Conservation (phyloP, 2,888 invertebrate species). For the Polyommatus icarus region DNA sequence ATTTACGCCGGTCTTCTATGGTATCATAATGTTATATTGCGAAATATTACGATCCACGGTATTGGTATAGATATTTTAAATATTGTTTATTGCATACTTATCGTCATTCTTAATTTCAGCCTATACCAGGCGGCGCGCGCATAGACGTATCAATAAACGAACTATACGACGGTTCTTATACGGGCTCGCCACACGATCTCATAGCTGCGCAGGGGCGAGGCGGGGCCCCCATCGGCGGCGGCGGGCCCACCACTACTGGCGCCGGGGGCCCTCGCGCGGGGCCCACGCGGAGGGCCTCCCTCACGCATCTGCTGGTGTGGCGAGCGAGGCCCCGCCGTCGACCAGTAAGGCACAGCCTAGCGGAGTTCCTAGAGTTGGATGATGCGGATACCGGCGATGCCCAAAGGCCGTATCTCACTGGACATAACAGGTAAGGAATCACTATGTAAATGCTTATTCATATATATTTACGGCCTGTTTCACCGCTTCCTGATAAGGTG, state of each 20-base stretch:
- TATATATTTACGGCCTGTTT: too few relatives aligned
- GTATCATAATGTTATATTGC: too few relatives aligned
- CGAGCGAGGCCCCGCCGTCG: slow-evolving; percentile 86
- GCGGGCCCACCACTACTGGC: not conserved
- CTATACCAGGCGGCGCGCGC: slow-evolving; percentile 88
- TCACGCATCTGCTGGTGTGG: slow-evolving; percentile 76
- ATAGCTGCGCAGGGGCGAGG: slow-evolving; percentile 87
- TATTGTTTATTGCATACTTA: too few relatives aligned
- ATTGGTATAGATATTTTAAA: too few relatives aligned
- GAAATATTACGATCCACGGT: too few relatives aligned
- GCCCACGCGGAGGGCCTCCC: slow-evolving; percentile 89
- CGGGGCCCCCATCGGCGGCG: slow-evolving; percentile 73
- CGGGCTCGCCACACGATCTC: slow-evolving; percentile 94
- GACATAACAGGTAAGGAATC: slow-evolving; percentile 86
- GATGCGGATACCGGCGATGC: slow-evolving; percentile 88
- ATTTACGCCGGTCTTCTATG: too few relatives aligned
- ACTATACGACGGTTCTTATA: slow-evolving; percentile 96
- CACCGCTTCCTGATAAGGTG: too few relatives aligned
- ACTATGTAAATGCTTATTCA: too few relatives aligned
- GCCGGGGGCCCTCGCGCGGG: slow-evolving; percentile 83
- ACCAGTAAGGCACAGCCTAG: slow-evolving; percentile 87
- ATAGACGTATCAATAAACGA: slow-evolving; percentile 98
- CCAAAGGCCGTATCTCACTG: slow-evolving; percentile 93
- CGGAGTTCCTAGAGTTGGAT: slow-evolving; percentile 93
- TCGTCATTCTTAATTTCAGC: slow-evolving; percentile 60